Percentiles rank a stretch among this genome's conserved stretches.
phyloP scores from a whole-genome alignment of 2,113 vertebrate genomes.

The Cygnus buccinator region DNA sequence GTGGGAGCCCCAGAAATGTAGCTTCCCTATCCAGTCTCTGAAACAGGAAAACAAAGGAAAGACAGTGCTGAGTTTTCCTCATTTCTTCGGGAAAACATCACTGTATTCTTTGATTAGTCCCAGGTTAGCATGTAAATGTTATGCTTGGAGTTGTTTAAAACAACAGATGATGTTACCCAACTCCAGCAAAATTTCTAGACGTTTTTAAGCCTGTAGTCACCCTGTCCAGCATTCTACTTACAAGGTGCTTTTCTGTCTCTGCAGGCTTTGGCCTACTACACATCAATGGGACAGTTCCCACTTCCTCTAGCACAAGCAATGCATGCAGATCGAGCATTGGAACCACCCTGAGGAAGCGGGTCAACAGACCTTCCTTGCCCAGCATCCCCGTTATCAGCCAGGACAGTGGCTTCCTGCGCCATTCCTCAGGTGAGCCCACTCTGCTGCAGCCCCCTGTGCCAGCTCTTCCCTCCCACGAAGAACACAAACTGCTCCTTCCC shows the following conservation, averaged over 20 bases:
- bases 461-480: background rate
- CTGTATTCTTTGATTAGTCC: background rate
- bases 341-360: constrained; percentile 4
- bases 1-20: background rate
- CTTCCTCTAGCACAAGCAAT: background rate
- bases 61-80: background rate
- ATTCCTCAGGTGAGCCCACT: constrained; percentile 63
- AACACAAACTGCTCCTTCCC: background rate
- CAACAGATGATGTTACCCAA: background rate
- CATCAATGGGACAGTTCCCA: background rate
- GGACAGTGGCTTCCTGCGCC: constrained; percentile 12
- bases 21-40: background rate
- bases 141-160: background rate
- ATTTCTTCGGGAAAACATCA: background rate
- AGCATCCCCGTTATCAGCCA: background rate
- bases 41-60: background rate
- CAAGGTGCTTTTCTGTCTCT: background rate
- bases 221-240: background rate
- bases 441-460: rapidly evolving
- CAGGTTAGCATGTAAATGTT: background rate
- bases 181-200: background rate
- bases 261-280: background rate
- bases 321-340: background rate
- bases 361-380: constrained; percentile 39
- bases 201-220: background rate